Evolutionary conservation across 2,888 invertebrate species (phyloP), one percentile per base, ranked within the genome.

Genomic region (Pilophorus perplexus): DNA sequence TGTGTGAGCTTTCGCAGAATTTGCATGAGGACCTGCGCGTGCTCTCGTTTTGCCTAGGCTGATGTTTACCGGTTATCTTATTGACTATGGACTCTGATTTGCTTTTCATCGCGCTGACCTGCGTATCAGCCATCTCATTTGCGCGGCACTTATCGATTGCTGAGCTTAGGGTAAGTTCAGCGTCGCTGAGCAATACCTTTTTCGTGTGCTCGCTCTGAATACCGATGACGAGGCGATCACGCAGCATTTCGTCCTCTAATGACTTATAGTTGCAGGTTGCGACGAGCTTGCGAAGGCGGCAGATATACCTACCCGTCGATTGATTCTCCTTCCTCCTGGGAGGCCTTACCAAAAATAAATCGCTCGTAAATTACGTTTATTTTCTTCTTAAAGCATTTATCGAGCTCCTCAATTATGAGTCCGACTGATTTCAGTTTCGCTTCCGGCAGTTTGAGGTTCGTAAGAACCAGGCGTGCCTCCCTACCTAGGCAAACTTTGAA

Each of bases 151-250:
- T 25, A 52, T 52, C 52, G 3, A 52, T 52, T 22, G 52, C 52
- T 5, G 25, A 22, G 4, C 12, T 5, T 4, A 52, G 14, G 28
- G 18, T 22, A 12, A 52, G 28, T n/a, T 23, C 16, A 10, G 25
- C 25, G n/a, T 52, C 28, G 52, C 52, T 52, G 3, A 52, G 25
- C 23, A 52, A 22, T 25, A 27, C 3, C 27, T 52, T 52, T 14
- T 52, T 52, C 4, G 52, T 52, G 8, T 25, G 23, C 12, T 52
- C 25, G 14, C 25, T 52, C 14, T 14, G 27, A 14, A 52, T 52
- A 27, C 52, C 52, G 18, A 52, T 52, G 25, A 52, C 52, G 22
- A 52, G 23, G n/a, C 27, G 25, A 27, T 52, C 52, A 12, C 52
- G 25, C 3, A 52, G 3, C 52, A 52, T 52, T 14, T 52, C 52